These are phyloP conservation scores for Apantesis nais DNA, from an alignment of 2,888 invertebrate species.

Conservation along the genomic window DNA sequence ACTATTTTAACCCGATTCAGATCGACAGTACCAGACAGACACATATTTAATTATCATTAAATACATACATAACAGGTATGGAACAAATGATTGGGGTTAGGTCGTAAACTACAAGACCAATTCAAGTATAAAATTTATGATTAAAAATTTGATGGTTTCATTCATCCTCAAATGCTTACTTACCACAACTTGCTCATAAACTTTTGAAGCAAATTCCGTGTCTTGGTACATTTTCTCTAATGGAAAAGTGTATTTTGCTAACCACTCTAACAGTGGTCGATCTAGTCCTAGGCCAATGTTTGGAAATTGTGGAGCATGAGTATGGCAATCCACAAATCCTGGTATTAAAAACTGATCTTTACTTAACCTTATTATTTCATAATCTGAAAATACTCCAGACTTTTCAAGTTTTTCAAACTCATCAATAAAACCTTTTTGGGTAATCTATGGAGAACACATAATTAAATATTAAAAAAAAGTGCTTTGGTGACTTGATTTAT, in stretches of 20 bases:
- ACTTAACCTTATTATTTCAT: conserved; percentile 53
- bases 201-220: conserved; percentile 87
- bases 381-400: conserved; percentile 50
- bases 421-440: conserved; percentile 54
- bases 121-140: neutral
- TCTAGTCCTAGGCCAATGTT: conserved; percentile 94
- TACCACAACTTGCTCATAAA: conserved; percentile 93
- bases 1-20: too few relatives aligned
- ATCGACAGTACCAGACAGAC: too few relatives aligned
- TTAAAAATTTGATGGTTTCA: neutral
- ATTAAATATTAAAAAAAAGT: conserved; percentile 20
- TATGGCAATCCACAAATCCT: conserved; percentile 95
- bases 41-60: too few relatives aligned
- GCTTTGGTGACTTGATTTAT: neutral
- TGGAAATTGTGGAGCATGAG: conserved; percentile 95
- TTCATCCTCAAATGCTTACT: conserved; percentile 60
- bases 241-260: conserved; percentile 94
- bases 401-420: conserved; percentile 54
- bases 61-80: too few relatives aligned
- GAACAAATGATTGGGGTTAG: too few relatives aligned
- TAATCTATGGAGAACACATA: conserved; percentile 61
- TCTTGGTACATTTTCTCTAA: conserved; percentile 91
- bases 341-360: conserved; percentile 91
- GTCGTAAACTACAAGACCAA: neutral
- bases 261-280: conserved; percentile 92